Evolutionary conservation across 2,888 invertebrate genomes (phyloP), one percentile per base, ranked within the genome.

Genomic region (Tipula lateralis): DNA sequence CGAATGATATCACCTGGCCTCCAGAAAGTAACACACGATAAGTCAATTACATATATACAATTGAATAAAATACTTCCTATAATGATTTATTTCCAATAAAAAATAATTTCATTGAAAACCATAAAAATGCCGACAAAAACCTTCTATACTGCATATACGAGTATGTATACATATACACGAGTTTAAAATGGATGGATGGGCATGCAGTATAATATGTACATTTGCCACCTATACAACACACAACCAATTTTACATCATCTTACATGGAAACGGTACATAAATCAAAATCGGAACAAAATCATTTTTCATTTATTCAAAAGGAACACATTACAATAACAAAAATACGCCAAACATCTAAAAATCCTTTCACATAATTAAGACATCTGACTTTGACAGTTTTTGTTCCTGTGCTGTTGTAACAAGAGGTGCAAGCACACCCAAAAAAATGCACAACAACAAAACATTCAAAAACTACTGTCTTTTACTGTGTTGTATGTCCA

Each of bases 281-380:
- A 66, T 66, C 66, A 66, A 66, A 30, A 30, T 32, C 82, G 82
- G 82, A 82, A 82, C 82, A 30, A 82, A 82, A 82, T n/a, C 29
- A 82, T 82, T 82, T 82, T 82, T 82, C 82, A 82, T 82, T 16
- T 44, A 66, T 24, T n/a, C 66, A 66, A 50, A 50, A 50, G 66
- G 24, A 24, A 66, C 7, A 66, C 66, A 50, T 6, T n/a, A 16
- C 44, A 50, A n/a, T n/a, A n/a, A 66, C 66, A 12, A 24, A 66
- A 66, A n/a, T n/a, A n/a, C n/a, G n/a, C n/a, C 66, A 24, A 24
- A 66, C 24, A 66, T 6, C 36, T 16, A 44, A 44, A 66, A 66
- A 66, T 66, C 66, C 66, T 66, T 66, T 66, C 66, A 66, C 24
- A 66, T 82, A 30, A 30, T 82, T 82, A 32, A 82, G 82, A 82